These are phyloP conservation scores for Capromys pilorides DNA, from an alignment of 2,797 vertebrate species.

Conservation along the genomic window DNA sequence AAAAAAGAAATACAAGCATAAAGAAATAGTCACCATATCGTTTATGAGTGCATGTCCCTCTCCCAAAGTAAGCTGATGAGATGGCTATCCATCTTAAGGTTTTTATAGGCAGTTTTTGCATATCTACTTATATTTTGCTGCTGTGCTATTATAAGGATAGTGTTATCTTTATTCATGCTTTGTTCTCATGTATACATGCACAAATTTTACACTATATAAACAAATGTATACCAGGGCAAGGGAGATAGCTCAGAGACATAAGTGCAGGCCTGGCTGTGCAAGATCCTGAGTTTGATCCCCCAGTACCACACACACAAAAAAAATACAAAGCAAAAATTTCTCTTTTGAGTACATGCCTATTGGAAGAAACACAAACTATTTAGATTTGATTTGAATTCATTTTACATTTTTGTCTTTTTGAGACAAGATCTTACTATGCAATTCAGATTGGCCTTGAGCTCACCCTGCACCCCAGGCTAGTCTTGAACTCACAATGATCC, in stretches of 20 bases:
- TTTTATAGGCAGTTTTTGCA: not conserved
- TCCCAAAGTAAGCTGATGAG: constrained; percentile 94
- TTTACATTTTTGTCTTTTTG: no score
- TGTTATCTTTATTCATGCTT: not conserved
- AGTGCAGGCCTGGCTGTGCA: no score
- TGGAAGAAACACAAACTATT: constrained; percentile 26
- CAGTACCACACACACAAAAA: no score
- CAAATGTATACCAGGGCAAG: not conserved
- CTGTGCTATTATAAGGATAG: not conserved
- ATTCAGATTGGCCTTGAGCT: no score
- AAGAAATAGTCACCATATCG: constrained; percentile 93
- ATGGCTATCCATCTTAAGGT: constrained; percentile 99
- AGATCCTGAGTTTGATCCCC: no score
- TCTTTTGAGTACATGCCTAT: not conserved
- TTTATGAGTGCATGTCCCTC: constrained; percentile 94
- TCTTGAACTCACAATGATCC: no score
- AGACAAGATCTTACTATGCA: no score
- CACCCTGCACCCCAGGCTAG: no score
- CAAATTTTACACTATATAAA: constrained; percentile 24
- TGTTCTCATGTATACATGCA: not conserved
- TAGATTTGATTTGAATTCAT: not conserved
- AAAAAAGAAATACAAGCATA: constrained; percentile 87
- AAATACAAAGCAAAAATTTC: not conserved
- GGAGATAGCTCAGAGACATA: no score
- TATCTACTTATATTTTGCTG: constrained; percentile 30